Base-by-base conservation (phyloP, 2,113 vertebrate genomes). In the Pavo muticus region DNA sequence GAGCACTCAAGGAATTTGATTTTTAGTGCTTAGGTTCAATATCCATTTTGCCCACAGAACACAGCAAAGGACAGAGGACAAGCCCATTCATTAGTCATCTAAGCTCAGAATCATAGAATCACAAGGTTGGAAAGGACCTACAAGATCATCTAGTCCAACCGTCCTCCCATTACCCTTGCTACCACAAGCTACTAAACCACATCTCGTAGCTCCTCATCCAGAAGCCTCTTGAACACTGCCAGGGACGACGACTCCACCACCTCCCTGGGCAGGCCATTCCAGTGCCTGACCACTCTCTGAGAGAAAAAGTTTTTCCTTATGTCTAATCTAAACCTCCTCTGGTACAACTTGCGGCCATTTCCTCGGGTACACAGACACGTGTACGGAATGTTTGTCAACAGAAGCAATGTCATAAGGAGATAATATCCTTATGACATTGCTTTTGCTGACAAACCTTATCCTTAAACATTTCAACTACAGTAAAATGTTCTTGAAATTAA, bases 401-500 rank as follows among this genome's bases (percentile, higher is more conserved):
- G 12, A 52, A 11, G 35, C 35, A 39, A 17, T 11, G 61, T 40
- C 25, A 39, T 32, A 29, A 67, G 84, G 60, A 21, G 10, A 5
- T 4, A 37, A 11, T 14, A 30, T 60, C 21, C 73, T 52, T 25
- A 65, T 50, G 85, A 48, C n/a, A 67, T 54, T 54, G 71, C 54
- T 8, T 65, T 48, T 73, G 54, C 67, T 87, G 70, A 92, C n/a
- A 86, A 67, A 83, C 11, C 1, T 3, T 54, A 44, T 35, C 68
- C 75, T 93, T 80, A 37, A 70, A 80, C 40, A 57, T 39, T 30
- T 11, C 54, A 70, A 6, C 48, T 69, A 48, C 32, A 50, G n/a
- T 29, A 71, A 85, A 94, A 88, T 45, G 32, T 35, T 32, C 20
- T 80, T 71, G 27, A 91, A 80, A 90, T 88, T 45, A 67, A 80